Evolutionary conservation across 2,797 vertebrate species (phyloP), one percentile per base, ranked within the genome.

Genomic region (Myripristis murdjan): DNA sequence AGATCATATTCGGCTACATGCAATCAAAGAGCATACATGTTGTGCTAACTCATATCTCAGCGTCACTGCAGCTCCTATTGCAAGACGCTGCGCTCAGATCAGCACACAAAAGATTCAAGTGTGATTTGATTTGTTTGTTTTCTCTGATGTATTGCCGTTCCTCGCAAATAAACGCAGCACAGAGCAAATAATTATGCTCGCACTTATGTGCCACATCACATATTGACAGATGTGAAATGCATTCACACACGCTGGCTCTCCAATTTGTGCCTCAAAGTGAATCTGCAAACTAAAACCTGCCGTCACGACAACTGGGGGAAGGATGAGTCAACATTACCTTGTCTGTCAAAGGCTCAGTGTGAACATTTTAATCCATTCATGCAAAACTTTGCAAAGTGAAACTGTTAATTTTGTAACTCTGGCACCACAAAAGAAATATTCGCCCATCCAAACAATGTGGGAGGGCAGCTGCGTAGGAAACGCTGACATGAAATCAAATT

Each of bases 1-100:
- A 71, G 56, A 51, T 70, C 78, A 71, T 11, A 60, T 47, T 51
- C 57, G 44, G 73, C 28, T 16, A 22, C 70, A 69, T 56, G 9
- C 60, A 44, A 56, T 81, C 23, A 73, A 69, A 70, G 65, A 28
- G 26, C 28, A 28, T 2, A 28, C 26, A 20, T 20, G 20, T 20
- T 20, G 20, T 20, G 20, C 20, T 20, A 20, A 20, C 20, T 20
- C 20, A 20, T 20, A 20, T 20, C 20, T 20, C 20, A 20, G 20
- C 20, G 20, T 20, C 20, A n/a, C n/a, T n/a, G n/a, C n/a, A 20
- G 15, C 1, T 44, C 11, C 41, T 37, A 35, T 43, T 43, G 41
- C 44, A 15, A 47, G 18, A 39, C 39, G 12, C 12, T 39, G 39
- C 26, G 28, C 39, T 39, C 37, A 7, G 8, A 37, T 39, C 7